Base-by-base conservation (phyloP, 2,888 invertebrate species). In the Conchocele bisecta region DNA sequence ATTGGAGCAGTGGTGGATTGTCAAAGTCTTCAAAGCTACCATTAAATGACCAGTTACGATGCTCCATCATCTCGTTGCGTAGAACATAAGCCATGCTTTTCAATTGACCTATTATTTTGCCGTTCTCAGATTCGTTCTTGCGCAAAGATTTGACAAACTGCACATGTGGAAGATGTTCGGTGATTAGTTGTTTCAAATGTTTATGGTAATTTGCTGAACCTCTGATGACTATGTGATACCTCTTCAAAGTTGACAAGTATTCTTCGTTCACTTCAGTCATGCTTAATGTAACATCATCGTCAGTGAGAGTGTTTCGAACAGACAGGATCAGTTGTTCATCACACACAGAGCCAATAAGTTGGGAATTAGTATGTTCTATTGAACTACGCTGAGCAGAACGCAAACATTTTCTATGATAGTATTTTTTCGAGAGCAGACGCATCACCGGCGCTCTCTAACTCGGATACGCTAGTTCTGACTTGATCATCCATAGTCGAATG, bases 241-340 rank as follows among this genome's bases (percentile, higher is more conserved):
- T 13, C 13, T 53, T 53, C 35, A 53, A 37, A n/a, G 37, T 2
- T 17, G 35, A 33, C 17, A 57, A 3, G 17, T 57, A 57, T 5
- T 39, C 57, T 20, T 57, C 57, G 28, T 57, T 57, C 17, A 57
- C 22, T 13, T 42, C 42, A 57, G 57, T 15, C 42, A 57, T 42
- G 29, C 24, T 42, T 22, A 57, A n/a, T 39, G 42, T 57, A 41
- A 57, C 29, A 42, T 41, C 42, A 57, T 57, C 57, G 7, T 24
- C 57, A 41, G 29, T 42, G 22, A 53, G 53, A 22, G 53, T 53
- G 11, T 2, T 53, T 37, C 37, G 53, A 5, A 53, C 37, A 17
- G 53, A n/a, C 2, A 53, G 3, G 20, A 53, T 2, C 20, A 53
- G 37, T 31, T 53, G 35, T 33, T 35, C 35, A 6, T 35, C 53